phyloP scores from a whole-genome alignment of 1,140 invertebrate species.

The Chrysopa pallens region DNA sequence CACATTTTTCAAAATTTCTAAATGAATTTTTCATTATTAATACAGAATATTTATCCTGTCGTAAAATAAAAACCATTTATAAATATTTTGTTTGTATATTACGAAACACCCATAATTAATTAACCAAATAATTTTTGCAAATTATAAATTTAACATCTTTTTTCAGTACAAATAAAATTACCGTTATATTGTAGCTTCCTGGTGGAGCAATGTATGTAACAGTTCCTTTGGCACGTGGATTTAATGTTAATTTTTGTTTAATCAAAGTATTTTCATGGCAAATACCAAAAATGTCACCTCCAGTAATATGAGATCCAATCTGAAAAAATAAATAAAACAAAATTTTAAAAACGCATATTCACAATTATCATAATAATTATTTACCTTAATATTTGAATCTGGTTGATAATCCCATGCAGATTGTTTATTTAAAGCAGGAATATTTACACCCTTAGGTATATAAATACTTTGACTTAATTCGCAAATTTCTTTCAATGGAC shows the following conservation, averaged over 20 bases:
- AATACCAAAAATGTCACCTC: slow-evolving; percentile 90
- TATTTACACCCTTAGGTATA: slow-evolving; percentile 97
- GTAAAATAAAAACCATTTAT: too few relatives aligned
- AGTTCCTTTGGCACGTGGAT: slow-evolving; percentile 86
- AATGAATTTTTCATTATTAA: neutral
- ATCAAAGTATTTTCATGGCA: slow-evolving; percentile 96
- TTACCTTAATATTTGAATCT: slow-evolving; percentile 55
- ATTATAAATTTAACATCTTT: neutral
- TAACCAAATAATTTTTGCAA: too few relatives aligned
- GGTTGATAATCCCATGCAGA: slow-evolving; percentile 89
- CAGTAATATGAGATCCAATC: slow-evolving; percentile 90
- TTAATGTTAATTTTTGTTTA: slow-evolving; percentile 91
- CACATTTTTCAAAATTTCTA: neutral
- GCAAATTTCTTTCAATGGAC: slow-evolving; percentile 92
- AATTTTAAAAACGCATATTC: slow-evolving; percentile 1
- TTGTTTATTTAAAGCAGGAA: slow-evolving; percentile 71
- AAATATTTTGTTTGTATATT: too few relatives aligned
- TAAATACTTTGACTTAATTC: slow-evolving; percentile 92
- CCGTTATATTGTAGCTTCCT: slow-evolving; percentile 87
- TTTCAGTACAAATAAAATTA: slow-evolving; percentile 28
- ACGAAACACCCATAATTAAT: too few relatives aligned
- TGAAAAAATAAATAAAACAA: slow-evolving; percentile 19
- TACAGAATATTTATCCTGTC: too few relatives aligned
- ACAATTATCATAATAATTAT: slow-evolving; percentile 4
- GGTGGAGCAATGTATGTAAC: slow-evolving; percentile 88